Evolutionary conservation across 2,113 vertebrate species (phyloP).

Genomic region (Stomatorhinus ivindoensis): DNA sequence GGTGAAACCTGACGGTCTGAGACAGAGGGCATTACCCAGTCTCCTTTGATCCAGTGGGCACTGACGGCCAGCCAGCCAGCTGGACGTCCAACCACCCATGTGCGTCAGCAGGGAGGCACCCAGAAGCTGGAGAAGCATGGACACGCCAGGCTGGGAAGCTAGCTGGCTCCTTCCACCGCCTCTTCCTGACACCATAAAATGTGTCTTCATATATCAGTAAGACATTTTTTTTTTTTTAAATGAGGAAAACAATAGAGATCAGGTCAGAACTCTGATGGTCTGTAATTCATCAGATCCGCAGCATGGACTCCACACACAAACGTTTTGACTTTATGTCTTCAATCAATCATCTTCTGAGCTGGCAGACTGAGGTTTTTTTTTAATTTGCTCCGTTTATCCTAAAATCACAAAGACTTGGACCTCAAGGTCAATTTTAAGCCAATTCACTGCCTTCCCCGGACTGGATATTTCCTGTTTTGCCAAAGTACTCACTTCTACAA

Average conservation of each 20-base stretch:
- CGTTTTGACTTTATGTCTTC: not conserved
- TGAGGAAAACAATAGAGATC: not conserved
- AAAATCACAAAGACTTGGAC: not conserved
- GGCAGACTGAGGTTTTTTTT: not conserved
- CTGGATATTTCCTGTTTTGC: not conserved
- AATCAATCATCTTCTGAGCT: not conserved
- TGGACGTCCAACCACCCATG: not conserved
- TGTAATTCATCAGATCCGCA: not conserved
- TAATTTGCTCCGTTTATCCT: not conserved
- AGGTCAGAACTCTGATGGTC: not conserved
- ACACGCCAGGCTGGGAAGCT: not conserved
- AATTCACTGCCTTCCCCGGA: not conserved
- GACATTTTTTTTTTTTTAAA: not conserved
- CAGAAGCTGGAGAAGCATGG: not conserved
- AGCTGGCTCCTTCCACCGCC: not conserved
- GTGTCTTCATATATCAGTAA: not conserved
- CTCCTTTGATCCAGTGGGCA: not conserved
- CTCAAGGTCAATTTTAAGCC: not conserved
- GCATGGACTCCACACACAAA: not conserved
- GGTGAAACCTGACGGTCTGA: not conserved
- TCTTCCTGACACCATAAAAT: not conserved
- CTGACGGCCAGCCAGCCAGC: not conserved
- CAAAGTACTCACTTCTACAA: not conserved
- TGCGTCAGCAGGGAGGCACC: not conserved
- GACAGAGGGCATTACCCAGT: not conserved